These are phyloP conservation scores for Bovichtus variegatus DNA, from an alignment of 2,797 vertebrate species.

Conservation along the genomic window DNA sequence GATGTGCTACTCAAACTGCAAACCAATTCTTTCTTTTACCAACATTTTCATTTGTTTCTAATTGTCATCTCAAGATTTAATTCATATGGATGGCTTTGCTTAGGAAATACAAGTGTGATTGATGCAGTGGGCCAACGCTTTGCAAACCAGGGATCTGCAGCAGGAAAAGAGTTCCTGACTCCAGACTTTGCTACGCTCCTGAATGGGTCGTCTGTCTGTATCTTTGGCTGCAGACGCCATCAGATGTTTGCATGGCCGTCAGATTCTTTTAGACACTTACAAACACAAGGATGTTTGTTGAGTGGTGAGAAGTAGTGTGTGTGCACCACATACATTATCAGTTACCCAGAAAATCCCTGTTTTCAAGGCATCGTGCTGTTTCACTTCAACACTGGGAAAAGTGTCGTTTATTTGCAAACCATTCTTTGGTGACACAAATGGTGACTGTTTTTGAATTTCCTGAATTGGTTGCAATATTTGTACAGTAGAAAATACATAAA, in stretches of 20 bases:
- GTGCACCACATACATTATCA: conserved; percentile 48
- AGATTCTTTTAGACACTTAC: conserved; percentile 72
- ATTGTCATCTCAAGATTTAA: conserved; percentile 14
- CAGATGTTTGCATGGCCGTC: conserved; percentile 71
- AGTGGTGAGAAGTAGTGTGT: conserved; percentile 46
- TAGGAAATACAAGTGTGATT: conserved; percentile 34
- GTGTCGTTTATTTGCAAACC: conserved; percentile 5
- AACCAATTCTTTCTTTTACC: not conserved
- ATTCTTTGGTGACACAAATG: conserved; percentile 6
- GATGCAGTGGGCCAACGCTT: conserved; percentile 25
- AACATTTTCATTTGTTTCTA: not conserved
- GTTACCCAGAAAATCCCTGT: conserved; percentile 13
- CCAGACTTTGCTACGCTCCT: conserved; percentile 29
- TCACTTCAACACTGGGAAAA: conserved; percentile 7
- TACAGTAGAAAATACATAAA: conserved; percentile 24
- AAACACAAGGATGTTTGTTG: conserved; percentile 67
- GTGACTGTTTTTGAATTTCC: conserved; percentile 23
- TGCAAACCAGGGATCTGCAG: conserved; percentile 24
- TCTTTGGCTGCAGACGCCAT: conserved; percentile 64
- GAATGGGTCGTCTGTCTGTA: conserved; percentile 71
- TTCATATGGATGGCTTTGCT: conserved; percentile 4
- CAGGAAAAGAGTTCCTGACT: conserved; percentile 20
- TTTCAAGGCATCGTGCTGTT: conserved; percentile 15
- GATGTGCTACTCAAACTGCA: not conserved
- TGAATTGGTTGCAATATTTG: conserved; percentile 45